A percentile compares a stretch with the other conserved stretches of the same genome.
Conservation (phyloP, 2,888 invertebrate species). For the Ditula angustiorana region DNA sequence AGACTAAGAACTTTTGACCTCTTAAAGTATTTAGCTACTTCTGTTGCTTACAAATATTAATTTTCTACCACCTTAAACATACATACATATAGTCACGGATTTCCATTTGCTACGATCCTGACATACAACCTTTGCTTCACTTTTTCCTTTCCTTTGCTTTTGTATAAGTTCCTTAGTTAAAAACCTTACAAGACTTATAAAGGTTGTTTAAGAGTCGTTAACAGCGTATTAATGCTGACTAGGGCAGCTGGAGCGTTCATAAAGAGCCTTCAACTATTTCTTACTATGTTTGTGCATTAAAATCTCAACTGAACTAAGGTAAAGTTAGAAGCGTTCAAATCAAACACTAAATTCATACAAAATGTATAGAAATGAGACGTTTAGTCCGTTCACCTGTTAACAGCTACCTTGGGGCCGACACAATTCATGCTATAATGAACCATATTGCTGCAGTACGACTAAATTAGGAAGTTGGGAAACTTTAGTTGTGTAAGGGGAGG, state of each 20-base stretch:
- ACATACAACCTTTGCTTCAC: no score
- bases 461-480: conserved; percentile 28
- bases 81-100: no score
- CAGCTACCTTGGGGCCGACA: conserved; percentile 31
- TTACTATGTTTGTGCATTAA: conserved; percentile 12
- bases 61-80: no score
- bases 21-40: no score
- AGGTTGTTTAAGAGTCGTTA: background rate
- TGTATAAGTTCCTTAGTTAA: background rate
- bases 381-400: conserved; percentile 40
- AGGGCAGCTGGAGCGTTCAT: background rate
- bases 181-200: background rate
- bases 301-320: conserved; percentile 14
- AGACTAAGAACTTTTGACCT: no score
- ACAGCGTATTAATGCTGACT: background rate
- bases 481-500: conserved; percentile 23
- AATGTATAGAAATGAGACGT: conserved; percentile 39
- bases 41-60: no score
- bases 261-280: conserved; percentile 2
- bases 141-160: background rate
- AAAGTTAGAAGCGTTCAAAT: conserved; percentile 35
- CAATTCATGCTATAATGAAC: conserved; percentile 39
- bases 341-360: conserved; percentile 40
- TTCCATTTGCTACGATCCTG: no score
- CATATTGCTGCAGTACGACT: conserved; percentile 27